Evolutionary conservation across 2,113 vertebrate species (phyloP), one percentile per base, ranked within the genome.

Genomic region (Clarias batrachus): DNA sequence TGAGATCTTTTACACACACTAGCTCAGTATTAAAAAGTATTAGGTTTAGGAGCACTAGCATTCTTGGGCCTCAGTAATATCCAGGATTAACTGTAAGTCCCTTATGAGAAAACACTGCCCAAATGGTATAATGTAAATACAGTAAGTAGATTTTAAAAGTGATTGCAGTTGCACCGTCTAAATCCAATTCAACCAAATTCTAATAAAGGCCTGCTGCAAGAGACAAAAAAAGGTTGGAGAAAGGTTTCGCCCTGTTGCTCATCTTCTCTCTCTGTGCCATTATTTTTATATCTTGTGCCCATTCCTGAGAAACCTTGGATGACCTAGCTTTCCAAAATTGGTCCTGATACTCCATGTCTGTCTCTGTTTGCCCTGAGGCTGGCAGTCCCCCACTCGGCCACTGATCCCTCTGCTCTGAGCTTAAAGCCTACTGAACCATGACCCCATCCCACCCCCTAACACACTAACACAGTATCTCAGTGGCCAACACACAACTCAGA

Each of bases 311-410:
- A 94, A 94, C 95, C 94, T 92, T 92, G 89, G 92, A 94, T 91
- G 94, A 93, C 70, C 90, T 94, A 93, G 95, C 96, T 96, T 97
- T 95, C 70, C 94, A 95, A 97, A 97, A 98, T 98, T 96, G 95
- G 96, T 96, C 96, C 95, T 96, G 95, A 97, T 96, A 96, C 94
- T 94, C 95, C 94, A 95, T 93, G 94, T 94, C 96, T 97, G 96
- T 97, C 96, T 96, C 94, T 91, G 93, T 85, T 88, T 94, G 94
- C 96, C 96, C 96, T 89, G 88, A 93, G 96, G 95, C 95, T 93
- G 95, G 86, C 90, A 91, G 92, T 90, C 91, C 93, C 96, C 95
- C 90, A 71, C 82, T 89, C 89, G 60, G n/a, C 85, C 90, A 88
- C 89, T 91, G 88, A 89, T 89, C 88, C 89, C 82, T 91, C 92